Evolutionary conservation across 2,888 invertebrate genomes (phyloP), one percentile per base, ranked within the genome.

Genomic region (Caenorhabditis imperialis): DNA sequence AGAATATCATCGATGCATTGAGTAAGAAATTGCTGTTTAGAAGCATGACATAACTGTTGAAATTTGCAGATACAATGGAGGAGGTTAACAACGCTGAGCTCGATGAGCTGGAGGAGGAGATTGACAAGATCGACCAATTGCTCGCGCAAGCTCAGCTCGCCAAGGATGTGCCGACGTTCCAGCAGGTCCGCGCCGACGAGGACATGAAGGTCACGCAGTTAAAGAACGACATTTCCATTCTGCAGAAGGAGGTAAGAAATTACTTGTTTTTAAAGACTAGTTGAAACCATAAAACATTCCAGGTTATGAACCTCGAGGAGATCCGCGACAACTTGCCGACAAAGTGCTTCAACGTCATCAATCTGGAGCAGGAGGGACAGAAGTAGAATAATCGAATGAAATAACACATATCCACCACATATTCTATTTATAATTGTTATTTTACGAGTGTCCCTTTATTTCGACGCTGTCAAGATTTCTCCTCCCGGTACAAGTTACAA

Each of bases 271-370:
- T n/a, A n/a, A n/a, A n/a, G n/a, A n/a, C n/a, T n/a, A n/a, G n/a
- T n/a, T n/a, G n/a, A n/a, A n/a, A n/a, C n/a, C n/a, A n/a, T n/a
- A n/a, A n/a, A n/a, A 27, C 20, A 10, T 75, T 79, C n/a, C 75
- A 96, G 89, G 95, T 96, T 3, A 91, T 92, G 7, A 95, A 94
- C 88, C 92, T 96, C 54, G 92, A 93, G 84, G 92, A 92, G 55
- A 95, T 96, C 82, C 91, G 93, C 1, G 92, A 92, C 58, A 92
- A 94, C 63, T 90, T 96, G 73, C 96, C 96, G 0, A 91, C 91
- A 20, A 87, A 87, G 62, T 96, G 96, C 89, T 94, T 92, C 90
- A 93, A 93, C 53, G 73, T 78, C n/a, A 81, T 87, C 50, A 82
- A 76, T 53, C 69, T 87, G 54, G 87, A 87, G 71, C 87, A 87